Percentiles rank a stretch among this genome's conserved stretches.
These are phyloP conservation scores for Scaptomyza cyrtandrae DNA, from an alignment of 2,888 invertebrate genomes.

Conservation along the genomic window DNA sequence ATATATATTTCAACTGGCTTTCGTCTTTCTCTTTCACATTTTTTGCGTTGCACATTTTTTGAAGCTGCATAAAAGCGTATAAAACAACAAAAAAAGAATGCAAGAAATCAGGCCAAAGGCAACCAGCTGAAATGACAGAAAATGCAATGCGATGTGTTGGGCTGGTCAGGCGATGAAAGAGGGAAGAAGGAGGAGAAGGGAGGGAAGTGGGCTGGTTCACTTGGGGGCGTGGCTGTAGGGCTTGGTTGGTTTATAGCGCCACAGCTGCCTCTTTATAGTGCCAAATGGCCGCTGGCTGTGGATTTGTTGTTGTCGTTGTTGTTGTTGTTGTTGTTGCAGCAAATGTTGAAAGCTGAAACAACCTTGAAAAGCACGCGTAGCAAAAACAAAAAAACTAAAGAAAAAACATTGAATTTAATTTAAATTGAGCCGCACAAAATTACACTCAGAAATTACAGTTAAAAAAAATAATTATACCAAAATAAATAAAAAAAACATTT, in stretches of 20 bases:
- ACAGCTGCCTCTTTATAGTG: constrained; percentile 43
- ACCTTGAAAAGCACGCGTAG: constrained; percentile 60
- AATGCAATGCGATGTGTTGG: constrained; percentile 48
- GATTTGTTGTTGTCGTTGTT: constrained; percentile 25
- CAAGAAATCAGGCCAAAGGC: constrained; percentile 46
- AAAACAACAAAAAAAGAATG: constrained; percentile 20
- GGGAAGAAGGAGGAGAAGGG: neutral
- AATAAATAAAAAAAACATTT: too few species aligned
- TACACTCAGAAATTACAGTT: neutral
- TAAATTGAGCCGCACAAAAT: constrained; percentile 61
- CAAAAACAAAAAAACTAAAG: constrained; percentile 6
- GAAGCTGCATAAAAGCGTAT: constrained; percentile 41
- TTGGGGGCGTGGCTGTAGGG: constrained; percentile 10
- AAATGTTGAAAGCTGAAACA: constrained; percentile 39
- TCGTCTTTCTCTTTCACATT: neutral
- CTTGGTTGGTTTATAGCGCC: constrained; percentile 10
- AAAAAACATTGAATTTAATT: constrained; percentile 71
- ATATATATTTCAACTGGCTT: constrained; percentile 11
- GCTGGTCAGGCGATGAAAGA: neutral
- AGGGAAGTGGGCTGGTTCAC: constrained; percentile 1
- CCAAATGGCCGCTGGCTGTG: constrained; percentile 67
- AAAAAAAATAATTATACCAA: neutral
- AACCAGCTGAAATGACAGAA: constrained; percentile 54
- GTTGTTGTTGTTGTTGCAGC: constrained; percentile 33
- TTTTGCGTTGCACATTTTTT: constrained; percentile 17